Percentiles rank a stretch among this genome's conserved stretches.
These are phyloP conservation scores for Morinoia aosen DNA, from an alignment of 2,888 invertebrate genomes.

Conservation along the genomic window DNA sequence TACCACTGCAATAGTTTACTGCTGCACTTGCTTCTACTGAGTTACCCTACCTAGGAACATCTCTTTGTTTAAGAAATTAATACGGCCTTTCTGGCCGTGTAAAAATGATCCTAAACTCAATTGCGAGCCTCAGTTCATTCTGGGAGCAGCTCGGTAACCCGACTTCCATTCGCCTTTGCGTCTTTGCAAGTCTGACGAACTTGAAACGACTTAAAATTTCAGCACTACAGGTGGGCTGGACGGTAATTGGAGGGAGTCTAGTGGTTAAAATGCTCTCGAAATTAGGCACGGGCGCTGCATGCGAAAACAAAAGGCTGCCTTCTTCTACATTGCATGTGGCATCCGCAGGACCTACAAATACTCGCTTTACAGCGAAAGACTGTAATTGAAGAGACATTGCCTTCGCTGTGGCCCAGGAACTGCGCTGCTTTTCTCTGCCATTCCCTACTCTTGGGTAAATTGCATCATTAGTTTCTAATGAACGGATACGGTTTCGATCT, in stretches of 20 bases:
- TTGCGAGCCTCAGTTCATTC: not conserved
- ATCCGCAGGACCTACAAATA: not conserved
- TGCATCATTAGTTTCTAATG: constrained; percentile 12
- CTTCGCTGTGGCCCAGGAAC: not conserved
- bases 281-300: constrained; percentile 31
- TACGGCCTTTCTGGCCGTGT: not conserved
- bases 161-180: constrained; percentile 35
- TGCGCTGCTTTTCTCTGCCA: not conserved
- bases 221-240: constrained; percentile 33
- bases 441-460: not conserved
- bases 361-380: not conserved
- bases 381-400: constrained; percentile 32
- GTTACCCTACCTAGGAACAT: not conserved
- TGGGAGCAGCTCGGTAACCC: constrained; percentile 28
- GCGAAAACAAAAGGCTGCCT: constrained; percentile 27
- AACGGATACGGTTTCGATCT: constrained; percentile 3
- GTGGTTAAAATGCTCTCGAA: constrained; percentile 40
- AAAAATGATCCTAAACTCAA: not conserved
- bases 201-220: constrained; percentile 42
- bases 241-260: constrained; percentile 37
- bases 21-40: not conserved
- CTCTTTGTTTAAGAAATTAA: constrained; percentile 12
- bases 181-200: constrained; percentile 44
- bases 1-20: not conserved
- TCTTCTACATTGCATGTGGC: constrained; percentile 39